Conservation (phyloP, 64 coral and sea anemone species). For the Cladopsammia gracilis region DNA sequence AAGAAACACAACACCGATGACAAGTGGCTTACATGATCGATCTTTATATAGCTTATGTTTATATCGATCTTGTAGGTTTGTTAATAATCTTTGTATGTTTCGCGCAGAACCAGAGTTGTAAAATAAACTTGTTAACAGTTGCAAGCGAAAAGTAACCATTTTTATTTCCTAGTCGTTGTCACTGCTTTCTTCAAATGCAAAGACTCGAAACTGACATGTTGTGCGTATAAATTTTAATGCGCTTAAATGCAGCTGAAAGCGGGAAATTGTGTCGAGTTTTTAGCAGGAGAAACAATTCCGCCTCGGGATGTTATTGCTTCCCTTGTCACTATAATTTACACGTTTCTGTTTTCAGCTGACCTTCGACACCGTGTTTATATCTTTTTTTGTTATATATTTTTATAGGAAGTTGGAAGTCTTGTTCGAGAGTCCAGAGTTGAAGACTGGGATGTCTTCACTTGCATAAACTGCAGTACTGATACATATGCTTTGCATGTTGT, state of each 20-base stretch:
- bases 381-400: not conserved
- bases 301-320: no score
- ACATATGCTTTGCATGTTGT: conserved; percentile 77
- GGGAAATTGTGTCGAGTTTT: not conserved
- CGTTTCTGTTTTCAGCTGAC: not conserved
- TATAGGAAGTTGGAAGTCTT: conserved; percentile 81
- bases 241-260: not conserved
- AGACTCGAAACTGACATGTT: not conserved
- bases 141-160: not conserved
- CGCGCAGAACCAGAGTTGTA: not conserved
- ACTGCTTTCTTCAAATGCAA: not conserved
- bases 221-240: not conserved
- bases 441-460: conserved; percentile 87
- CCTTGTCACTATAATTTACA: not conserved
- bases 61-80: no score
- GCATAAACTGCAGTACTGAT: conserved; percentile 74
- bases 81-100: not conserved
- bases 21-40: not conserved
- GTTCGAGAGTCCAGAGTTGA: conserved; percentile 61
- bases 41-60: not conserved
- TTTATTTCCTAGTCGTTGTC: not conserved
- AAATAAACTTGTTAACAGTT: no score
- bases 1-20: not conserved
- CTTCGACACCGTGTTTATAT: not conserved
- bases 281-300: no score